Evolutionary conservation across 92 coral and sea anemone genomes (phyloP), one percentile per base, ranked within the genome.

Genomic region (Montipora capitata): DNA sequence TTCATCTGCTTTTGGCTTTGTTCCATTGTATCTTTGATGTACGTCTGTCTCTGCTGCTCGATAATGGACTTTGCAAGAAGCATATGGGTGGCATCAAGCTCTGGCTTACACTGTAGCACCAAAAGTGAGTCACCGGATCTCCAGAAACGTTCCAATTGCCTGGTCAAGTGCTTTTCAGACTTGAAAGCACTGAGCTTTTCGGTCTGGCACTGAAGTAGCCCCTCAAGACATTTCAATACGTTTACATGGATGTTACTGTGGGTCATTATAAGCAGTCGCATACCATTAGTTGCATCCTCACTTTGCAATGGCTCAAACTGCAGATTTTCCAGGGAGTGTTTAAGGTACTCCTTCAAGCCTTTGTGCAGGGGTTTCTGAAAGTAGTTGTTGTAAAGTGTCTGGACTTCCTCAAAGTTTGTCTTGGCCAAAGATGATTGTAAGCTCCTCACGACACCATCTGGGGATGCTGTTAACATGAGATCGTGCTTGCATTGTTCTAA

Each of bases 101-200:
- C 96, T 39, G 99, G 99, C 13, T 90, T 83, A 73, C 99, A 97
- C 74, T 97, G 99, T 71, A 96, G 79, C 1, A 94, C 97, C 18
- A 97, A 74, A 56, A 97, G 85, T 43, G 86, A 85, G 8, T 95
- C 91, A 27, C 87, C 38, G 27, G 90, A 88, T 75, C 59, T 58
- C 98, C 98, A 97, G 77, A 97, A 97, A 39, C 86, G 72, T 83
- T 92, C 82, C 58, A 97, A 80, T 86, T 93, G 80, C 72, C 91
- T 94, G 7, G 99, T 91, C 72, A 97, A 79, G 61, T 97, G 96
- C 77, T 97, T 97, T 59, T 97, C 98, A 5, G 99, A 97, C 92
- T 94, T 97, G 75, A 93, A 97, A 41, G 98, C 95, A 68, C 99
- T 88, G 10, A 97, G 94, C 81, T 96, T 94, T 80, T 95, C 97